Base-by-base conservation (phyloP, 2,888 invertebrate species). In the Oligia strigilis region DNA sequence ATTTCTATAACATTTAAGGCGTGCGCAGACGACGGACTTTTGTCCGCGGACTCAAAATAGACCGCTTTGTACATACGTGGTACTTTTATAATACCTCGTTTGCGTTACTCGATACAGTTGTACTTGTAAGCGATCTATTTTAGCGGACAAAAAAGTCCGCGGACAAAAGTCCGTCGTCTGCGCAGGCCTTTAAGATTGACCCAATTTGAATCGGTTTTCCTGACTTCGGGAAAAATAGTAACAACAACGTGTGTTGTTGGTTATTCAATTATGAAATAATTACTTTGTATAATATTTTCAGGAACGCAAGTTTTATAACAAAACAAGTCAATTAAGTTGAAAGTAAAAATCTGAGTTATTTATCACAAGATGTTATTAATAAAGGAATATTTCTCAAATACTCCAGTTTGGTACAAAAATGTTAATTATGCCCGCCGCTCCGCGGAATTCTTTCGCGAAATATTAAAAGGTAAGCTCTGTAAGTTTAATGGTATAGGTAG, bases 381-480 rank as follows among this genome's bases (percentile, higher is more conserved):
- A 70, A 82, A 80, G 72, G 60, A 83, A 86, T 83, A 84, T 84
- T 88, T 78, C 65, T 19, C 23, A 46, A 79, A 86, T 88, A 81
- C 73, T 84, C 67, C 72, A 77, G 49, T 86, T 80, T 77, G 78
- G 69, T 81, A 87, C 72, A 81, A 86, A 89, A 90, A 88, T 88
- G 79, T 90, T 90, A 89, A 90, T 90, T 89, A 89, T 87, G 74
- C 17, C 23, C 52, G 70, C 36, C 77, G 80, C 64, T 77, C 36
- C 69, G 60, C 71, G 65, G 75, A 62, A 82, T 81, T 82, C 73
- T 81, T 84, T 78, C 23, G 69, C 60, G 71, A 77, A 84, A 81
- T 80, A 84, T 81, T 77, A 74, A 78, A 80, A 78, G 78, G 80
- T 69, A 77, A 60, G 55, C 52, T 49, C 13, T 58, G 17, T 64